phyloP scores from a whole-genome alignment of 2,888 invertebrate species.

The Terebella lapidaria region DNA sequence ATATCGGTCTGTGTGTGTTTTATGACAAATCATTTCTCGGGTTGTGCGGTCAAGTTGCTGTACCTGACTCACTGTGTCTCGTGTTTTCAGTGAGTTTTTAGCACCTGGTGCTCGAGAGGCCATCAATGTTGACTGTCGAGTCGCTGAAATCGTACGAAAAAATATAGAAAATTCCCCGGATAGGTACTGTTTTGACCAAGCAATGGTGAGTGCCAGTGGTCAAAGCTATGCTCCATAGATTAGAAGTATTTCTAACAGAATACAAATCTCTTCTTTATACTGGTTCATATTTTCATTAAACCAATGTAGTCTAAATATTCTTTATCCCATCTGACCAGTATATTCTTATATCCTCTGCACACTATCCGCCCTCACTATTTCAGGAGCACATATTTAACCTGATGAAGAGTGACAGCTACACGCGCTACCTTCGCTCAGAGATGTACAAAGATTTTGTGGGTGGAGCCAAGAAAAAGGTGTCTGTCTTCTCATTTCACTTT shows the following conservation, averaged over 20 bases:
- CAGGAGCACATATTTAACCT: slow-evolving; percentile 97
- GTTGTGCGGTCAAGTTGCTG: too few relatives aligned
- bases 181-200: slow-evolving; percentile 75
- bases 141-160: slow-evolving; percentile 63
- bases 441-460: slow-evolving; percentile 97
- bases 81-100: slow-evolving; percentile 69
- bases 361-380: background rate
- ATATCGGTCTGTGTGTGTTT: too few relatives aligned
- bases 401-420: slow-evolving; percentile 99
- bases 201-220: slow-evolving; percentile 68
- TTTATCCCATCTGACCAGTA: too few relatives aligned
- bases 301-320: too few relatives aligned
- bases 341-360: background rate
- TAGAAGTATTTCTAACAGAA: too few relatives aligned
- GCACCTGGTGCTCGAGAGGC: slow-evolving; percentile 91
- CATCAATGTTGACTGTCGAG: slow-evolving; percentile 92
- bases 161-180: slow-evolving; percentile 44
- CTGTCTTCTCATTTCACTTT: slow-evolving; percentile 6
- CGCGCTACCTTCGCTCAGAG: slow-evolving; percentile 92
- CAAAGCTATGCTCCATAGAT: too few relatives aligned
- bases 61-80: too few relatives aligned
- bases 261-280: too few relatives aligned
- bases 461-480: slow-evolving; percentile 92
- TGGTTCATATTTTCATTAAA: too few relatives aligned
- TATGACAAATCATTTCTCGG: too few relatives aligned